Evolutionary conservation across 2,113 vertebrate species (phyloP).

Genomic region (Egretta garzetta): DNA sequence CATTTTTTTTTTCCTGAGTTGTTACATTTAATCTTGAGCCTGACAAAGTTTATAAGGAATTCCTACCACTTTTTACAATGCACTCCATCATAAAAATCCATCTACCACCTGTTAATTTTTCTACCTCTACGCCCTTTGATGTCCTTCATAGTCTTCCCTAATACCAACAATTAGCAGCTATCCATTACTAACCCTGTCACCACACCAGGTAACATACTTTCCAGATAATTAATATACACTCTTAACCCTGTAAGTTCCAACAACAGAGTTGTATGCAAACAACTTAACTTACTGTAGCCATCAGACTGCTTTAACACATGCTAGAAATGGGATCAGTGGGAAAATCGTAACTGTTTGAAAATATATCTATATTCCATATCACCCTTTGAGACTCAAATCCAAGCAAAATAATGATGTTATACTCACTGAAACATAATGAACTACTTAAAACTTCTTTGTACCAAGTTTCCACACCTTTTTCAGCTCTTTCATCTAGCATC

Average conservation of each 20-base stretch:
- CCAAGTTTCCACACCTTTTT: not conserved
- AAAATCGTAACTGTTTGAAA: not conserved
- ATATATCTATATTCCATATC: not conserved
- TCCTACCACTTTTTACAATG: not conserved
- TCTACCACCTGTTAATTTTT: not conserved
- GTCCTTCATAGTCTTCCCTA: not conserved
- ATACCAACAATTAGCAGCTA: not conserved
- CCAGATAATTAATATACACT: not conserved
- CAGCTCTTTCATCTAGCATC: not conserved
- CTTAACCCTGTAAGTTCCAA: not conserved
- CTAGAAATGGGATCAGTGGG: not conserved
- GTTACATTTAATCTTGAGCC: not conserved
- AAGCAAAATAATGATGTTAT: not conserved
- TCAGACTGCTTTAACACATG: not conserved
- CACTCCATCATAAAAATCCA: not conserved
- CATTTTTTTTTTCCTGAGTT: not conserved
- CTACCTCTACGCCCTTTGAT: not conserved
- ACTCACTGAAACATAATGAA: not conserved
- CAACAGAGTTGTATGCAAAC: not conserved
- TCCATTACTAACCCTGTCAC: not conserved
- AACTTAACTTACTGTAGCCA: not conserved
- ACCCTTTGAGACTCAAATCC: not conserved
- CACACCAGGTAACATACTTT: not conserved
- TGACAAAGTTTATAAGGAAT: not conserved
- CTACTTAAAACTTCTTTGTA: not conserved